Evolutionary conservation across 2,888 invertebrate genomes (phyloP).

Genomic region (Drosophila flavopinicola): DNA sequence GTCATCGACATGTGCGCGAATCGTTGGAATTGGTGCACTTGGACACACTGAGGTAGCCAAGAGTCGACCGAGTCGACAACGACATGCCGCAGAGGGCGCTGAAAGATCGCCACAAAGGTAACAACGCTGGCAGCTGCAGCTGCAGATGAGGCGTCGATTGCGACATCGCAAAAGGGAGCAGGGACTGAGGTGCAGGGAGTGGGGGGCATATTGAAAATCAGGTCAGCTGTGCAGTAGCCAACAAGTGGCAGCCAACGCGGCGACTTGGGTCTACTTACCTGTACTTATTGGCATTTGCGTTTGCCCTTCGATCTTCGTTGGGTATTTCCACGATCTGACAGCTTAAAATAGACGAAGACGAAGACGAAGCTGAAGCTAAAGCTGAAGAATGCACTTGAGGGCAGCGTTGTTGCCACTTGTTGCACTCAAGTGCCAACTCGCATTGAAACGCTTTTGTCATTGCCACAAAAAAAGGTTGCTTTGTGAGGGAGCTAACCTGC

Average conservation of each 20-base stretch:
- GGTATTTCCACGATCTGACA: conserved; percentile 64
- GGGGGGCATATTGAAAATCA: conserved; percentile 42
- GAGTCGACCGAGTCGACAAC: conserved; percentile 17
- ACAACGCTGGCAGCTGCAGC: conserved; percentile 18
- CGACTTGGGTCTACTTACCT: conserved; percentile 26
- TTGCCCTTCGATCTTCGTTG: conserved; percentile 68
- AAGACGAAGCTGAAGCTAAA: conserved; percentile 12
- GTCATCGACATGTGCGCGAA: conserved; percentile 56
- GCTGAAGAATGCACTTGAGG: conserved; percentile 74
- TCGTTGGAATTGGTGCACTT: conserved; percentile 78
- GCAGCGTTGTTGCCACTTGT: conserved; percentile 75
- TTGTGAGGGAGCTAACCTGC: conserved; percentile 41
- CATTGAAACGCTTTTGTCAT: conserved; percentile 50
- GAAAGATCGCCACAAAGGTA: conserved; percentile 29
- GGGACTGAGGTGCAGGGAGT: background rate
- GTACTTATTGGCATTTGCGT: conserved; percentile 62
- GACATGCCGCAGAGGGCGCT: conserved; percentile 28
- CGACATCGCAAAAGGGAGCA: conserved; percentile 51
- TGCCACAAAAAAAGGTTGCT: conserved; percentile 42
- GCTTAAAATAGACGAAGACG: conserved; percentile 64
- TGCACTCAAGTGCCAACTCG: conserved; percentile 72
- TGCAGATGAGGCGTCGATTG: conserved; percentile 37
- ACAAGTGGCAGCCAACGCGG: conserved; percentile 46
- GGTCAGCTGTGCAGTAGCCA: conserved; percentile 74
- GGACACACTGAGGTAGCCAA: conserved; percentile 66